Percentiles rank a stretch among this genome's conserved stretches.
Conservation (phyloP, 2,888 invertebrate species). For the Ashinkailepas kermadecensis region DNA sequence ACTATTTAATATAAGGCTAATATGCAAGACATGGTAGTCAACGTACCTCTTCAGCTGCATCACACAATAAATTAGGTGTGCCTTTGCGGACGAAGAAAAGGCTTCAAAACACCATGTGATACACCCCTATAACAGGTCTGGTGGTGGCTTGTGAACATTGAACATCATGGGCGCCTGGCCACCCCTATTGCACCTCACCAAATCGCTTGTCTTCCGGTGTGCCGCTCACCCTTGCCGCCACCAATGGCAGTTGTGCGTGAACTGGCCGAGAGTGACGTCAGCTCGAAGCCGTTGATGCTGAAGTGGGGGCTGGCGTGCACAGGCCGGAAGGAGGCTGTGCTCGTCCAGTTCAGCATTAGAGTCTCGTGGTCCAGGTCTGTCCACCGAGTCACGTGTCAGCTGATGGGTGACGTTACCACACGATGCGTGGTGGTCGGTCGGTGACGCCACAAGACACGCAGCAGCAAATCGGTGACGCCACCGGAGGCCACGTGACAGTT, state of each 20-base stretch:
- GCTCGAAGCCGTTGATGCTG: not conserved
- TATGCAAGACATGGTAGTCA: no score
- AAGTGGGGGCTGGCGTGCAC: not conserved
- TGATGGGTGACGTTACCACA: not conserved
- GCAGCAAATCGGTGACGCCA: not conserved
- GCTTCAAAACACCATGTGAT: no score
- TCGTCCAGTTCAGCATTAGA: conserved; percentile 9
- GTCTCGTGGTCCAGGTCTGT: not conserved
- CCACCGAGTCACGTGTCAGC: not conserved
- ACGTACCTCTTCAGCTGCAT: no score
- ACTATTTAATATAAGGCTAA: no score
- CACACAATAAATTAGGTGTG: no score
- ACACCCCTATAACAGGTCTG: no score
- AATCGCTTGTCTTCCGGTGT: no score
- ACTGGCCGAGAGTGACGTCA: not conserved
- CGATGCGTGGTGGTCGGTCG: not conserved
- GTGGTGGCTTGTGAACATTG: no score
- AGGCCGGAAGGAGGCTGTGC: not conserved
- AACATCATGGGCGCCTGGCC: no score
- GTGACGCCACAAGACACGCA: not conserved
- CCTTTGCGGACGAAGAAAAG: no score
- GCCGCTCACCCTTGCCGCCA: not conserved
- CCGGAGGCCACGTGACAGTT: no score
- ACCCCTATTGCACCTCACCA: no score
- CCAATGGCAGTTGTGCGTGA: not conserved